A percentile compares a stretch with the other conserved stretches of the same genome.
Conservation (phyloP, 2,113 vertebrate genomes). For the Hiodon alosoides region DNA sequence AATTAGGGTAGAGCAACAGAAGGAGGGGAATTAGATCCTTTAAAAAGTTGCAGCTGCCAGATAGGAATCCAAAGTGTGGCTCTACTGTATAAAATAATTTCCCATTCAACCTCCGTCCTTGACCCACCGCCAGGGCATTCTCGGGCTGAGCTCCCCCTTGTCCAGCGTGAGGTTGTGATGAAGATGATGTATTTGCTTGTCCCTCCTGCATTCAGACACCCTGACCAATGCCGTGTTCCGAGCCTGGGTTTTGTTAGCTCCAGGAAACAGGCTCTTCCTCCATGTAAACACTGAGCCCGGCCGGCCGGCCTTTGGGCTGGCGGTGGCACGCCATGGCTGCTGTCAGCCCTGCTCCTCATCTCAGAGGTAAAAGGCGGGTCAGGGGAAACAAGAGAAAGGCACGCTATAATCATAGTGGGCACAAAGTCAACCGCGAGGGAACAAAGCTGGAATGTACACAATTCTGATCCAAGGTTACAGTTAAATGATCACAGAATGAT, state of each 20-base stretch:
- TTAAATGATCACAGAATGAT: not conserved
- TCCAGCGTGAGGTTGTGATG: slow-evolving; percentile 26
- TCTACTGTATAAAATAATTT: slow-evolving; percentile 43
- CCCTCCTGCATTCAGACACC: slow-evolving; percentile 41
- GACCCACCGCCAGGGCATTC: slow-evolving; percentile 37
- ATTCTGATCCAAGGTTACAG: not conserved
- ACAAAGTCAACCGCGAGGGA: not conserved
- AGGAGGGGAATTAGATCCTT: not conserved
- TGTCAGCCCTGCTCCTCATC: slow-evolving; percentile 47
- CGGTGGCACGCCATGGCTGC: slow-evolving; percentile 60
- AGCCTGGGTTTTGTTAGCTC: slow-evolving; percentile 81
- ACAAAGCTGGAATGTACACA: not conserved
- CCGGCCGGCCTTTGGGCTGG: slow-evolving; percentile 61
- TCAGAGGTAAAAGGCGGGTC: slow-evolving; percentile 36
- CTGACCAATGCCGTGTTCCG: slow-evolving; percentile 74
- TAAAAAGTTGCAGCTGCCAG: slow-evolving; percentile 35
- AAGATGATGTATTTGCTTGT: slow-evolving; percentile 80
- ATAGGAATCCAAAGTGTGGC: slow-evolving; percentile 6
- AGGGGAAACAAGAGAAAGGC: slow-evolving; percentile 8
- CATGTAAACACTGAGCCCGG: slow-evolving; percentile 82
- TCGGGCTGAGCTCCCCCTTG: slow-evolving; percentile 32
- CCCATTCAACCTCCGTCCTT: slow-evolving; percentile 31
- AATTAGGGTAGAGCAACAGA: not conserved
- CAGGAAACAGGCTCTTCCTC: slow-evolving; percentile 98
- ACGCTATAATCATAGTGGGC: not conserved